Conservation (phyloP, 2,113 vertebrate genomes). For the Octodon degus region DNA sequence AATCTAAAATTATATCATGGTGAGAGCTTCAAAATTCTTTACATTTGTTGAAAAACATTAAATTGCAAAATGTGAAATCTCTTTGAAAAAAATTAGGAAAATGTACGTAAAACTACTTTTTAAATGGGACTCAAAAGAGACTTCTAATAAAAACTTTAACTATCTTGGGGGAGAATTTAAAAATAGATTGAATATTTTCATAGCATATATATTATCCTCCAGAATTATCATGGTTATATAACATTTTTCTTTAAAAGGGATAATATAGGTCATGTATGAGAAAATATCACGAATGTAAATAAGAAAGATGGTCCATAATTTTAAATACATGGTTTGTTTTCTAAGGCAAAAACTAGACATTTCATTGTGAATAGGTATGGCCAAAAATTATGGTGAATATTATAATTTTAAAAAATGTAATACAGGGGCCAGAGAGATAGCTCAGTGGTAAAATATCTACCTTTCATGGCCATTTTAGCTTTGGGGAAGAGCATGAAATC, state of each 20-base stretch:
- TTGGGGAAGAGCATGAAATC: background rate
- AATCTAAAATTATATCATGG: background rate
- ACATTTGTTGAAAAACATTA: background rate
- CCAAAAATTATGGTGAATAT: background rate
- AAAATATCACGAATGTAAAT: background rate
- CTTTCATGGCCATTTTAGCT: background rate
- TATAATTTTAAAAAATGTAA: background rate
- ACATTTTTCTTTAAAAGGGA: background rate
- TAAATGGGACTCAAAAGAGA: slow-evolving; percentile 20
- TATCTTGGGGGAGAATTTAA: background rate
- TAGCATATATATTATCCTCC: background rate
- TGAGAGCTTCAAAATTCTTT: background rate
- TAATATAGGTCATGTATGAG: background rate
- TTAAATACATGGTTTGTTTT: background rate
- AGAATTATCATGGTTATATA: background rate
- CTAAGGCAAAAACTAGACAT: background rate
- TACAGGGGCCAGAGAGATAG: too few relatives aligned
- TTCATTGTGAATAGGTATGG: background rate
- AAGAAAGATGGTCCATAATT: background rate
- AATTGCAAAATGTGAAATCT: slow-evolving; percentile 4
- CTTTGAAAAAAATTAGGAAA: background rate
- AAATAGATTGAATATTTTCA: background rate
- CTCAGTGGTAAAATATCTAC: background rate
- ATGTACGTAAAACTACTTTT: background rate
- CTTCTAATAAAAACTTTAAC: slow-evolving; percentile 14